These are phyloP conservation scores for Papilio gigon DNA, from an alignment of 2,888 invertebrate genomes.

Conservation along the genomic window DNA sequence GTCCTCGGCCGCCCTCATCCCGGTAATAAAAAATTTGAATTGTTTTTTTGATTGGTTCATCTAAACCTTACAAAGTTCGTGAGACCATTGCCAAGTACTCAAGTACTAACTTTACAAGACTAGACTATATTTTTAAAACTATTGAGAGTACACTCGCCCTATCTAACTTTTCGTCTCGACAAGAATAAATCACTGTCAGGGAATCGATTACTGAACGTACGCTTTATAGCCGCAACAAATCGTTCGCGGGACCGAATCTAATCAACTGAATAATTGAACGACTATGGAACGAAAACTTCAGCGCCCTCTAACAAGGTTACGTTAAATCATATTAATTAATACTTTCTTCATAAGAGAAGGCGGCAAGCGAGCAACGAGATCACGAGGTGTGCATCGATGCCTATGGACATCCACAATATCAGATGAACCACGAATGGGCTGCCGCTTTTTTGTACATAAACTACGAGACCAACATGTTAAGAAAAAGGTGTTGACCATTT, in stretches of 20 bases:
- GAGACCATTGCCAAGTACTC: neutral
- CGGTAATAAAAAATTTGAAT: too few species aligned
- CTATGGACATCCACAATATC: too few species aligned
- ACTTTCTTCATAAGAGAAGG: too few species aligned
- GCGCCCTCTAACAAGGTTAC: neutral
- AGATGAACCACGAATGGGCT: too few species aligned
- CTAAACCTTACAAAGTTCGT: neutral
- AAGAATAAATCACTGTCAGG: constrained; percentile 43
- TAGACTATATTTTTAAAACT: constrained; percentile 18
- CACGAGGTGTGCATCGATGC: too few species aligned
- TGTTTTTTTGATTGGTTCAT: too few species aligned
- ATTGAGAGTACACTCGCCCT: neutral
- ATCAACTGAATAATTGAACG: constrained; percentile 75
- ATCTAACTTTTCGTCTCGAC: constrained; percentile 22
- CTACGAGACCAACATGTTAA: too few species aligned
- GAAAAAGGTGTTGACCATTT: too few species aligned
- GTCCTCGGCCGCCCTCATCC: too few species aligned
- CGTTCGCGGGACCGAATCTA: constrained; percentile 57
- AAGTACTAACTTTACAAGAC: constrained; percentile 3
- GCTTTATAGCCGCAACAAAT: constrained; percentile 49
- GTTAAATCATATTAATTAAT: neutral
- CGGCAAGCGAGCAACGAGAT: too few species aligned
- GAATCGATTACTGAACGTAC: constrained; percentile 35
- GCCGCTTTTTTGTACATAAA: too few species aligned
- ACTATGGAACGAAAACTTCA: constrained; percentile 22